Evolutionary conservation across 1,140 invertebrate genomes (phyloP).

Genomic region (Plectus sambesii): DNA sequence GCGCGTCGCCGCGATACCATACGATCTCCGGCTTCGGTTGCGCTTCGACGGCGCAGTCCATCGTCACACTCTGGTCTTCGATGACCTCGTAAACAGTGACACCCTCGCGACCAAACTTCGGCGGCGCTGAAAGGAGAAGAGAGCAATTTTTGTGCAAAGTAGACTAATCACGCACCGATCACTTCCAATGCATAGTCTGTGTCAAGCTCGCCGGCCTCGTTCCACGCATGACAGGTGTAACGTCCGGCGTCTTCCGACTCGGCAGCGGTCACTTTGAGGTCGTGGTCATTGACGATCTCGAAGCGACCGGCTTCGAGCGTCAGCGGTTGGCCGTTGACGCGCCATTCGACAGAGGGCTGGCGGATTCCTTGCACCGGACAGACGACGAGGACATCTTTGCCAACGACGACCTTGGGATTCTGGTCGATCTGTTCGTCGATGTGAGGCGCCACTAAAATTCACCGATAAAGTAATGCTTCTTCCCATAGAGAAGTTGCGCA

Average conservation of each 20-base stretch:
- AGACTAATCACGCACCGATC: constrained; percentile 45
- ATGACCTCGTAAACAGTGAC: constrained; percentile 37
- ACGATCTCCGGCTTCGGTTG: constrained; percentile 20
- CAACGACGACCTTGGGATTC: constrained; percentile 36
- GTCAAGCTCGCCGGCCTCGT: constrained; percentile 50
- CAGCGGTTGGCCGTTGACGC: constrained; percentile 31
- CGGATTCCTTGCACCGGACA: constrained; percentile 50
- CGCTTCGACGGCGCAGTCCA: constrained; percentile 38
- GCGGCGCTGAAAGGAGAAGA: constrained; percentile 47
- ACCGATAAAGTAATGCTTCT: background rate
- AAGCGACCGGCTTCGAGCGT: background rate
- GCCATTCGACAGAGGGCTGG: constrained; percentile 46
- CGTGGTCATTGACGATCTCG: constrained; percentile 9
- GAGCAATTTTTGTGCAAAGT: background rate
- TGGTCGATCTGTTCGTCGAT: constrained; percentile 40
- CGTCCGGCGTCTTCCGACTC: constrained; percentile 46
- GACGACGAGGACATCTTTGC: constrained; percentile 45
- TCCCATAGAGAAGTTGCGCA: background rate
- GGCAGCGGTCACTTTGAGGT: constrained; percentile 16
- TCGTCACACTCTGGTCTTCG: constrained; percentile 22
- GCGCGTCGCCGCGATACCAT: constrained; percentile 35
- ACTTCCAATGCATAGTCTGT: constrained; percentile 51
- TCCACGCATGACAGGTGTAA: constrained; percentile 52
- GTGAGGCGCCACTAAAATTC: constrained; percentile 29
- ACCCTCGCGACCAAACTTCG: constrained; percentile 39